phyloP scores from a whole-genome alignment of 2,113 vertebrate genomes.

The Phylloscopus trochiloides region DNA sequence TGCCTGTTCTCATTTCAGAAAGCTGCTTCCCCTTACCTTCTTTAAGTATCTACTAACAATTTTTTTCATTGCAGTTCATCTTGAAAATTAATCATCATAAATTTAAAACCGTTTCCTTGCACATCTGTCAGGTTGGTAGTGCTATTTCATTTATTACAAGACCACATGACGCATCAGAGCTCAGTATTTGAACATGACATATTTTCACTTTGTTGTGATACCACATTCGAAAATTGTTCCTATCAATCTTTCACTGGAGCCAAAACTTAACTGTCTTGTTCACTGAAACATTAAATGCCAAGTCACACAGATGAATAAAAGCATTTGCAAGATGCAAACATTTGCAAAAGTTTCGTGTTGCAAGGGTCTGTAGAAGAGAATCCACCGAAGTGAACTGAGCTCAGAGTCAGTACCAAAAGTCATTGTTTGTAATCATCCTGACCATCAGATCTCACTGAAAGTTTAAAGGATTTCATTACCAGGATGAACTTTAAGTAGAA shows the following conservation, averaged over 20 bases:
- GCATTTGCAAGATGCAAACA: slow-evolving; percentile 40
- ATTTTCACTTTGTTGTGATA: slow-evolving; percentile 78
- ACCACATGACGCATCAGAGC: slow-evolving; percentile 66
- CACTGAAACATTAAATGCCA: slow-evolving; percentile 74
- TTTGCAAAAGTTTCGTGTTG: not conserved
- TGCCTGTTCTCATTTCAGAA: slow-evolving; percentile 23
- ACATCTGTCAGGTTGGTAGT: slow-evolving; percentile 65
- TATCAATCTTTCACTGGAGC: slow-evolving; percentile 73
- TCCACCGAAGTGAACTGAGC: not conserved
- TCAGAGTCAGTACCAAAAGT: not conserved
- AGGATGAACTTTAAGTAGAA: not conserved
- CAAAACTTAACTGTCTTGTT: slow-evolving; percentile 71
- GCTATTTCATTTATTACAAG: slow-evolving; percentile 72
- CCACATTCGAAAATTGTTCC: slow-evolving; percentile 73
- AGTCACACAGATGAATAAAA: slow-evolving; percentile 64
- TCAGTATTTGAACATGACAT: slow-evolving; percentile 75
- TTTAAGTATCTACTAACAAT: slow-evolving; percentile 61
- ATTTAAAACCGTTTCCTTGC: slow-evolving; percentile 72
- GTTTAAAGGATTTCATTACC: not conserved
- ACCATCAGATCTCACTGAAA: not conserved
- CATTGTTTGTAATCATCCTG: not conserved
- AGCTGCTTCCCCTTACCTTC: slow-evolving; percentile 32
- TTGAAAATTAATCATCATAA: slow-evolving; percentile 77
- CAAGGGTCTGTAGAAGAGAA: not conserved
- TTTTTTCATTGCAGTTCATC: slow-evolving; percentile 70